Conservation (phyloP, 1,140 invertebrate species). For the Magallana gigas region DNA sequence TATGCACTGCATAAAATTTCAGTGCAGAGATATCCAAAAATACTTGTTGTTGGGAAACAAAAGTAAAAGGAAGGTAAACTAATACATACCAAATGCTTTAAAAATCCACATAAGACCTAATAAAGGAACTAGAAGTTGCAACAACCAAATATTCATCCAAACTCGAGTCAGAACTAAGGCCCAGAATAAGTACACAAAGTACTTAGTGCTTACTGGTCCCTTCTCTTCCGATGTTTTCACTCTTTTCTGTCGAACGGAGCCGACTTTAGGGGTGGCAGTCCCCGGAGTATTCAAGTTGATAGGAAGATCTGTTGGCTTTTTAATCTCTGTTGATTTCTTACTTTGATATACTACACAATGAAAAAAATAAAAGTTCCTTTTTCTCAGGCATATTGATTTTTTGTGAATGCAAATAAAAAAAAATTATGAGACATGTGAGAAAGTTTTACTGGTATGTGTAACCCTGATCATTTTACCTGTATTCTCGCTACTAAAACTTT, state of each 20-base stretch:
- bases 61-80: not conserved
- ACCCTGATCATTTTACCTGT: not conserved
- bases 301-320: conserved; percentile 47
- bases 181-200: conserved; percentile 85
- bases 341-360: not conserved
- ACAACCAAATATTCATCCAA: conserved; percentile 87
- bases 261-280: conserved; percentile 39
- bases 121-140: conserved; percentile 83
- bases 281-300: conserved; percentile 19
- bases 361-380: too few species aligned
- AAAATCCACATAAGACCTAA: conserved; percentile 84
- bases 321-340: not conserved
- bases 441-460: too few species aligned
- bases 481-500: not conserved
- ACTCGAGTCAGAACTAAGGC: conserved; percentile 85
- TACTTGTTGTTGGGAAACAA: not conserved
- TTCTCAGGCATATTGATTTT: too few species aligned
- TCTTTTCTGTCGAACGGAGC: not conserved
- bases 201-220: conserved; percentile 81
- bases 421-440: too few species aligned
- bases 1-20: not conserved
- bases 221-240: conserved; percentile 3
- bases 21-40: not conserved
- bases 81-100: conserved; percentile 81
- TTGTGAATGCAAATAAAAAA: too few species aligned